Evolutionary conservation across 2,888 invertebrate genomes (phyloP).

Genomic region (Artemia sinica): DNA sequence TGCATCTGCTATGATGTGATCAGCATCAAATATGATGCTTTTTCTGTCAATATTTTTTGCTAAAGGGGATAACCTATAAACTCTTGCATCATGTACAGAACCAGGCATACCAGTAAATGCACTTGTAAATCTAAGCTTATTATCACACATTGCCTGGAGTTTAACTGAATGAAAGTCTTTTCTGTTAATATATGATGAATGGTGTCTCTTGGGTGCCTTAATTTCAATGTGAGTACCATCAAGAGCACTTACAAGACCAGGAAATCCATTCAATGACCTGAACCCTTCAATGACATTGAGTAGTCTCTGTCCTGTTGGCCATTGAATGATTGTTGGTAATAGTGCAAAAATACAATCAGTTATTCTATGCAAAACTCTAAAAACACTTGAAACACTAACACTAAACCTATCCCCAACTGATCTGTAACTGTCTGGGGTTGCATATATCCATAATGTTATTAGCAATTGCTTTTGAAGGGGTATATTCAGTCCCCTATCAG

Average conservation of each 20-base stretch:
- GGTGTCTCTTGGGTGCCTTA: too few relatives aligned
- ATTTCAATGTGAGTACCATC: background rate
- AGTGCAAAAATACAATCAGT: background rate
- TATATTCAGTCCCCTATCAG: background rate
- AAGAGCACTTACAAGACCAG: background rate
- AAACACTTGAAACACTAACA: constrained; percentile 15
- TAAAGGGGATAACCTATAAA: background rate
- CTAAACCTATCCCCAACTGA: constrained; percentile 16
- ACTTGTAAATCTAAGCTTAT: constrained; percentile 12
- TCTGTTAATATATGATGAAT: constrained; percentile 12
- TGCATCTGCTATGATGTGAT: constrained; percentile 8
- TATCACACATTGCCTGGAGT: constrained; percentile 3
- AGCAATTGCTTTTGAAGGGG: background rate
- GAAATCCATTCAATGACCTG: background rate
- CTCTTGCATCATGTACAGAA: constrained; percentile 18
- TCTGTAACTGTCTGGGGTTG: background rate
- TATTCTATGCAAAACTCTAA: background rate
- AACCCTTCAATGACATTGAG: background rate
- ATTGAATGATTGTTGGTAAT: background rate
- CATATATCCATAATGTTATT: constrained; percentile 15
- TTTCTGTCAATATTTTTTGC: background rate
- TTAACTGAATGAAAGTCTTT: constrained; percentile 15
- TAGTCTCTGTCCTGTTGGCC: background rate
- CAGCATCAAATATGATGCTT: background rate
- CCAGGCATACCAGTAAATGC: constrained; percentile 10